Evolutionary conservation across 2,113 vertebrate genomes (phyloP), one percentile per base, ranked within the genome.

Genomic region (Chaenocephalus aceratus): DNA sequence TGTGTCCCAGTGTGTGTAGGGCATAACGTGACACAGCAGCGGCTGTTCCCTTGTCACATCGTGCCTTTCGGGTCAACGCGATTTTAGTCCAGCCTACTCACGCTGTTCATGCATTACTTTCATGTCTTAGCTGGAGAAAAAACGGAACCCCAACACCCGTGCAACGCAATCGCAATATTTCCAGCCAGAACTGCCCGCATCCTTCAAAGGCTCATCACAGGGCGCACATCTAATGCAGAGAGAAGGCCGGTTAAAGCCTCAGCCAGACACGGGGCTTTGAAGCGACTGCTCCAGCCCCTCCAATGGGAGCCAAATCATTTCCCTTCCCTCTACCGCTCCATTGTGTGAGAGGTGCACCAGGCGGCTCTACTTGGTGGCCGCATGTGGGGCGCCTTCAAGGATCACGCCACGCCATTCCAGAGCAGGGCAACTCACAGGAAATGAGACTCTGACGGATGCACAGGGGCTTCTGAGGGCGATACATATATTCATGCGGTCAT

Each of bases 131-230:
- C 61, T 18, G 66, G 10, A 53, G 21, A 52, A 52, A 16, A 54
- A 26, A 11, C 48, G 48, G 14, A 68, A 79, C 71, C 60, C 67
- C 65, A 41, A 77, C 82, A 69, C 59, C 87, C 77, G 44, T 83
- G 86, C 85, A 86, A 86, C 62, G 75, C 81, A 79, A 78, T 71
- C 53, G 64, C 87, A 89, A 88, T 84, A 85, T 86, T 54, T 68
- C 72, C 72, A 71, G 75, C 75, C 86, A 60, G 88, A 79, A 81
- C 81, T 64, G 82, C 90, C 86, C 56, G 62, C 71, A 69, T 68
- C 90, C 92, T 93, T 93, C 91, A 90, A 93, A 92, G 92, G 77
- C 92, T 89, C 88, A 84, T 94, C 90, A 92, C 88, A 83, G 87
- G 85, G 86, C 72, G 78, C 86, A 89, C 84, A 74, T 89, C 89